Conservation (phyloP, 2,113 vertebrate species). For the Colaptes auratus region DNA sequence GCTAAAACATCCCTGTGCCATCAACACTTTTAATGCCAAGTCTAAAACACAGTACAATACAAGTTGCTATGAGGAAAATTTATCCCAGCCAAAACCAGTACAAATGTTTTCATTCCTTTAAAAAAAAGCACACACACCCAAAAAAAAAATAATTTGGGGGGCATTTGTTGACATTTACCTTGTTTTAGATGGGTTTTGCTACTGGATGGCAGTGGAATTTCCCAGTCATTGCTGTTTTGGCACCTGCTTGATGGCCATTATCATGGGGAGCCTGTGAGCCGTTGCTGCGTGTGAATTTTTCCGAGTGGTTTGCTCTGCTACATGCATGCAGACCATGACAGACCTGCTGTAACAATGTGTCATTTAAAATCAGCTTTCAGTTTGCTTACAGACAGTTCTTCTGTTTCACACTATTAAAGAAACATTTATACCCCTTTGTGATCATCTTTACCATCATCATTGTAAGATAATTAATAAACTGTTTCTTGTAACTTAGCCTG, state of each 20-base stretch:
- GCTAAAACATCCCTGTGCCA: background rate
- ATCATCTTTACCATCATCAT: rapidly evolving
- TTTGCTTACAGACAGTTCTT: background rate
- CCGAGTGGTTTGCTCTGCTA: background rate
- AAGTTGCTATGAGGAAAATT: background rate
- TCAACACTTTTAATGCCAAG: background rate
- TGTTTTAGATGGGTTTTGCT: background rate
- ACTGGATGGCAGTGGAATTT: background rate
- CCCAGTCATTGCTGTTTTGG: background rate
- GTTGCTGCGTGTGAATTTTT: background rate
- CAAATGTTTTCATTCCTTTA: background rate
- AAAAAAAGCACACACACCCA: background rate
- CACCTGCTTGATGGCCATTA: background rate
- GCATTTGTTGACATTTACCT: background rate
- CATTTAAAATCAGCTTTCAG: background rate
- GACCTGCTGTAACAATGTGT: background rate
- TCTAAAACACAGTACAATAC: background rate
- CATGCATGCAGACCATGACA: background rate
- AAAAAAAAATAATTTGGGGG: background rate
- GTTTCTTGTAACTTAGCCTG: background rate
- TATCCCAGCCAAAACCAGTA: background rate
- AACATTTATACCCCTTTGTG: background rate
- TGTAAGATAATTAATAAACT: background rate
- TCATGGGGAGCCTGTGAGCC: background rate
- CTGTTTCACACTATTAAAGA: background rate